phyloP scores from a whole-genome alignment of 2,113 vertebrate species.

The Chelonoidis abingdonii region DNA sequence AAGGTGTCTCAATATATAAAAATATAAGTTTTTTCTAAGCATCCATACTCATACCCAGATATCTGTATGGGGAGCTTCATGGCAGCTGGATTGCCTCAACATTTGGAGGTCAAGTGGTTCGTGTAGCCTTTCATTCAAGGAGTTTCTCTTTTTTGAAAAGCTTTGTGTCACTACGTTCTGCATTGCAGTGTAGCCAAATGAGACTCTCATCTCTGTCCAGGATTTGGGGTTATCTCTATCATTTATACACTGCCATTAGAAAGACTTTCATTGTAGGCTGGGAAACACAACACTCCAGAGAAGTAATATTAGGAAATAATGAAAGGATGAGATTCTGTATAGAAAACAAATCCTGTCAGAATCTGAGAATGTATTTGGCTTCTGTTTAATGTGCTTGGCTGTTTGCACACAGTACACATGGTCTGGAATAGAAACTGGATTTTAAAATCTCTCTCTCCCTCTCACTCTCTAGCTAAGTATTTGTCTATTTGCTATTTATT shows the following conservation, averaged over 20 bases:
- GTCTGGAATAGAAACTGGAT: slow-evolving; percentile 61
- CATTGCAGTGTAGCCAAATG: rapidly evolving
- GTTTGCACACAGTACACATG: slow-evolving; percentile 33
- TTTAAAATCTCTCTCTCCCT: slow-evolving; percentile 39
- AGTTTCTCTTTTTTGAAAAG: neutral
- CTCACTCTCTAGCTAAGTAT: neutral
- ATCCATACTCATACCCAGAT: rapidly evolving
- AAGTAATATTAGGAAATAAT: slow-evolving; percentile 53
- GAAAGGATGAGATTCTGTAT: neutral
- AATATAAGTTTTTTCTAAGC: neutral
- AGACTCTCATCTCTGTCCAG: neutral
- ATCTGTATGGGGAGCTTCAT: neutral
- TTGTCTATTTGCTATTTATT: slow-evolving; percentile 49
- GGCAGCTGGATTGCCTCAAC: neutral
- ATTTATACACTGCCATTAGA: neutral
- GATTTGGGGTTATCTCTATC: neutral
- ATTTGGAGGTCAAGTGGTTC: neutral
- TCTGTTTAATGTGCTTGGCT: slow-evolving; percentile 54
- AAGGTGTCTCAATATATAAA: neutral
- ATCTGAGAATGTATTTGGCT: slow-evolving; percentile 53
- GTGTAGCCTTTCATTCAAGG: neutral
- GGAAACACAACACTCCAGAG: slow-evolving; percentile 13
- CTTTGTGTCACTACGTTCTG: neutral
- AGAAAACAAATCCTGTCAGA: slow-evolving; percentile 58
- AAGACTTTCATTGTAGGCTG: neutral